These are phyloP conservation scores for Calidris pygmaea DNA, from an alignment of 2,113 vertebrate species.

Conservation along the genomic window DNA sequence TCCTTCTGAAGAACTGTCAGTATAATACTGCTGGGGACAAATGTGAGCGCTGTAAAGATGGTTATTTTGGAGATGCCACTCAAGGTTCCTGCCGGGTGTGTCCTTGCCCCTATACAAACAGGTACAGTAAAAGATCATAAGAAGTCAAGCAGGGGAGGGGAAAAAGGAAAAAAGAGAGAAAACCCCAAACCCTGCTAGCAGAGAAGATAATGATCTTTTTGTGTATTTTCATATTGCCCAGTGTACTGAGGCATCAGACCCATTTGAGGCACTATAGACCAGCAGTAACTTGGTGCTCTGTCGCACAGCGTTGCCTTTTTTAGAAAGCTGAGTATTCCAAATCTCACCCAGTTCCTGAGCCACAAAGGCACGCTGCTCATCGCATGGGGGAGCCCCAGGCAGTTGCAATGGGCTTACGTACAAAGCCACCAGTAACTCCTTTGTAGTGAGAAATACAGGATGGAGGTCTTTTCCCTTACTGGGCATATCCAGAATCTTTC, in stretches of 20 bases:
- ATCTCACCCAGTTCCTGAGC: neutral
- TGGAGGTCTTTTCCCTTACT: neutral
- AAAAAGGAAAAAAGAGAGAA: neutral
- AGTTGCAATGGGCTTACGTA: neutral
- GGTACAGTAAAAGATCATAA: conserved; percentile 66
- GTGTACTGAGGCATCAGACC: neutral
- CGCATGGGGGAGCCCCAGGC: neutral
- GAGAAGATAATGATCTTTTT: neutral
- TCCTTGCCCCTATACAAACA: conserved; percentile 87
- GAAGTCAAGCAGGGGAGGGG: neutral
- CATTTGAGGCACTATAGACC: neutral
- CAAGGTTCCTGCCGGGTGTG: conserved; percentile 81
- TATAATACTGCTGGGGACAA: conserved; percentile 86
- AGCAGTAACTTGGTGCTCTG: neutral
- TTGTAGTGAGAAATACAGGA: neutral
- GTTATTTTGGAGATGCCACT: conserved; percentile 82
- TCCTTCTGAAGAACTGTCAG: conserved; percentile 82
- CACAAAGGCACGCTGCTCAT: neutral
- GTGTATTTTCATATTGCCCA: neutral
- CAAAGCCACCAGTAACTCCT: neutral
- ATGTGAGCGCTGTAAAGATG: conserved; percentile 89
- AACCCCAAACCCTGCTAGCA: neutral
- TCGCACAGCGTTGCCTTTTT: neutral
- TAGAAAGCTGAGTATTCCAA: neutral
- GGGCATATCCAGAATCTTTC: neutral